These are phyloP conservation scores for Nematolebias whitei DNA, from an alignment of 2,113 vertebrate genomes.

Conservation along the genomic window DNA sequence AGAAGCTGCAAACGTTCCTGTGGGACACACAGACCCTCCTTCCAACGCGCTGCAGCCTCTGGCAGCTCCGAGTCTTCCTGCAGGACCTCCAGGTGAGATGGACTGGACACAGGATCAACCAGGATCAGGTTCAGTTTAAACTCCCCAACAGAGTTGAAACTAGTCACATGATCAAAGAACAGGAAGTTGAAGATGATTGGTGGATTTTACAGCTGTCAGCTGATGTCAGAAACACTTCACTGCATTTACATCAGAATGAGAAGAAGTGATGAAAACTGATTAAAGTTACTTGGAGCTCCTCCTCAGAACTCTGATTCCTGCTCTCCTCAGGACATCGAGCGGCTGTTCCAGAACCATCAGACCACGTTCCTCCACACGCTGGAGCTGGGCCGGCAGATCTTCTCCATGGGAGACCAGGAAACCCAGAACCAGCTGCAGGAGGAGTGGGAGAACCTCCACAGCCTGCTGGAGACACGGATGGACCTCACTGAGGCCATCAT, in stretches of 20 bases:
- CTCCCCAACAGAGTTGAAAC: too few species aligned
- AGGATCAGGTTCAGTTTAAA: too few species aligned
- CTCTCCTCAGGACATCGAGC: conserved; percentile 79
- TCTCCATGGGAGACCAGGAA: conserved; percentile 65
- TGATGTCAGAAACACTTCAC: conserved; percentile 3
- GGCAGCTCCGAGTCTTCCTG: conserved; percentile 77
- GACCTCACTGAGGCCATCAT: conserved; percentile 68
- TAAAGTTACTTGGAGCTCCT: background rate
- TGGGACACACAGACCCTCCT: conserved; percentile 73
- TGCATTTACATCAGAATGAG: conserved; percentile 17
- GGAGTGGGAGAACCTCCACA: conserved; percentile 80
- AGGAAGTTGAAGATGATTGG: background rate
- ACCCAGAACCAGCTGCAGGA: conserved; percentile 78
- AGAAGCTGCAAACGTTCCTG: conserved; percentile 82
- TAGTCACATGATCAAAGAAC: background rate
- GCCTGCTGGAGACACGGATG: conserved; percentile 74
- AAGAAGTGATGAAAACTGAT: conserved; percentile 14
- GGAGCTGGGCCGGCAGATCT: conserved; percentile 83
- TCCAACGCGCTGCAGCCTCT: conserved; percentile 76
- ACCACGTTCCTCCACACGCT: conserved; percentile 80
- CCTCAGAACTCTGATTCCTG: background rate
- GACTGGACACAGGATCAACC: too few species aligned
- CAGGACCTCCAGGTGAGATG: conserved; percentile 73
- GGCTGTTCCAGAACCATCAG: conserved; percentile 83
- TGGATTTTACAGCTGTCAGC: too few species aligned